Percentiles rank a stretch among this genome's conserved stretches.
Evolutionary conservation across 2,797 vertebrate species (phyloP).

Genomic region (Echeneis naucrates): DNA sequence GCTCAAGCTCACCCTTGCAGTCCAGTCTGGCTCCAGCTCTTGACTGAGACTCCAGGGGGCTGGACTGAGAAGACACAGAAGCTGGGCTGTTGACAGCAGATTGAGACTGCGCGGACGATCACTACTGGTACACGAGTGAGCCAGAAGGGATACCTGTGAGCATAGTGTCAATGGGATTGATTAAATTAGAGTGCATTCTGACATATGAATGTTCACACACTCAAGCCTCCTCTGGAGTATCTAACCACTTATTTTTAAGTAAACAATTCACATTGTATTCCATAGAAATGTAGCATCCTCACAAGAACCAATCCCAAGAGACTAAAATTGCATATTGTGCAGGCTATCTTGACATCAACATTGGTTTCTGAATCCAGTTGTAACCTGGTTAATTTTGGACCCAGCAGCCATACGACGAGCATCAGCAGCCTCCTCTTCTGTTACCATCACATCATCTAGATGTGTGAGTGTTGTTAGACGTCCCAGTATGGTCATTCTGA

Average conservation of each 20-base stretch:
- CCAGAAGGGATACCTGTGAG: conserved; percentile 81
- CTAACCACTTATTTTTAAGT: neutral
- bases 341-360: neutral
- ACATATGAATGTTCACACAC: conserved; percentile 1
- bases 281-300: neutral
- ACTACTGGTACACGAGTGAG: conserved; percentile 78
- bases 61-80: conserved; percentile 82
- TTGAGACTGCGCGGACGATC: conserved; percentile 86
- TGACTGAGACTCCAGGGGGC: conserved; percentile 74
- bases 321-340: neutral
- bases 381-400: conserved; percentile 86
- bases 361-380: neutral
- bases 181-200: conserved; percentile 28
- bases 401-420: conserved; percentile 72
- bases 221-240: neutral
- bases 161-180: conserved; percentile 34
- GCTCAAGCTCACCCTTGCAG: conserved; percentile 76
- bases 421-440: conserved; percentile 81
- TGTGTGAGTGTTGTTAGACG: conserved; percentile 85
- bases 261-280: conserved; percentile 1
- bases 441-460: conserved; percentile 80
- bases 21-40: conserved; percentile 84
- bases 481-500: conserved; percentile 81
- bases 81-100: conserved; percentile 86
- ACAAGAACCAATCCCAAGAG: neutral